phyloP scores from a whole-genome alignment of 2,113 vertebrate species.

The Tragelaphus strepsiceros region DNA sequence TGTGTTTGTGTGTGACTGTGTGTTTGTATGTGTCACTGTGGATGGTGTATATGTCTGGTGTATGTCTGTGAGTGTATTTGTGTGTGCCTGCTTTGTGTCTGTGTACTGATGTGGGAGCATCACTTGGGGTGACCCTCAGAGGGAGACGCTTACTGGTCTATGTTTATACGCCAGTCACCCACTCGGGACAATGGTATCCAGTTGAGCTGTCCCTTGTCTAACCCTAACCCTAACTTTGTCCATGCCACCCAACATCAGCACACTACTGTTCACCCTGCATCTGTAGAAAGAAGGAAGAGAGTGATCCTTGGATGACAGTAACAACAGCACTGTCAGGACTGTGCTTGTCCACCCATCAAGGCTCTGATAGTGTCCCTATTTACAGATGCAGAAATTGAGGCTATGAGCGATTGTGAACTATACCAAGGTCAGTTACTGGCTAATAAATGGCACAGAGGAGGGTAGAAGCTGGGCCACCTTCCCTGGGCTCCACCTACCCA shows the following conservation, averaged over 20 bases:
- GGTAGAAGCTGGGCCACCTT: background rate
- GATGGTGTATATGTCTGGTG: background rate
- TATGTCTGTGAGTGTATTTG: background rate
- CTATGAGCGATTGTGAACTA: background rate
- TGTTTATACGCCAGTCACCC: conserved; percentile 45
- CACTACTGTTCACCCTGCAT: background rate
- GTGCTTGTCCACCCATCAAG: background rate
- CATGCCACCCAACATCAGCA: conserved; percentile 48
- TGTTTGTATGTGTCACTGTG: background rate
- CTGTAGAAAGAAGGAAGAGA: background rate
- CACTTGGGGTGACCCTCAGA: background rate
- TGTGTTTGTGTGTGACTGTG: background rate
- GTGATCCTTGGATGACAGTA: accelerated
- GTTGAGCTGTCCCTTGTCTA: background rate
- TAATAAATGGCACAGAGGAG: background rate
- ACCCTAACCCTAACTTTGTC: background rate
- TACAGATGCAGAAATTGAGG: background rate
- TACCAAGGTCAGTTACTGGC: background rate
- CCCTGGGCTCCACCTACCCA: background rate
- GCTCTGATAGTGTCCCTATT: accelerated
- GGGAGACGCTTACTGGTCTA: background rate
- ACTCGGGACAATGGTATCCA: conserved; percentile 46
- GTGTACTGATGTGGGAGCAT: accelerated
- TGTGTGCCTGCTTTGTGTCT: too few species aligned
- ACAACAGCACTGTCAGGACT: background rate